phyloP scores from a whole-genome alignment of 1,140 invertebrate genomes.

The Agraylea sexmaculata region DNA sequence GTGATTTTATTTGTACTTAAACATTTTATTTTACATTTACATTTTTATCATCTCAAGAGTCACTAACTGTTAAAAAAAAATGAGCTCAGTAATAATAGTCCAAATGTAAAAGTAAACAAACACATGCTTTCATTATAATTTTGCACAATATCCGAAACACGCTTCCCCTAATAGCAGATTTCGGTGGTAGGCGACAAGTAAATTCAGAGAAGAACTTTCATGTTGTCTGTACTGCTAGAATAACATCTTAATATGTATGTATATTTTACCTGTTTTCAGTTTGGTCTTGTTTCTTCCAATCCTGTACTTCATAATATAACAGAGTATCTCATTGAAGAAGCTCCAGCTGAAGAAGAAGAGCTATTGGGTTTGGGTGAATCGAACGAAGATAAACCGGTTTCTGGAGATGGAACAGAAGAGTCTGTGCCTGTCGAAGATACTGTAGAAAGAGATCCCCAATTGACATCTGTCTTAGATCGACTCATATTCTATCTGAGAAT shows the following conservation, averaged over 20 bases:
- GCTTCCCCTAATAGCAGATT: too few relatives aligned
- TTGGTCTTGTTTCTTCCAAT: constrained; percentile 81
- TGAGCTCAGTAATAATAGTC: too few relatives aligned
- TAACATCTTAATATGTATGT: background rate
- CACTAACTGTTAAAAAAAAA: too few relatives aligned
- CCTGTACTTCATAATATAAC: constrained; percentile 95
- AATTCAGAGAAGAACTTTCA: too few relatives aligned
- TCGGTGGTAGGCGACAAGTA: too few relatives aligned
- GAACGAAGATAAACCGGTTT: constrained; percentile 41
- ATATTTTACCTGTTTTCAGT: constrained; percentile 25
- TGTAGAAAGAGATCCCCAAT: constrained; percentile 67
- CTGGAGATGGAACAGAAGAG: constrained; percentile 37
- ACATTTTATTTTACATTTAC: too few relatives aligned
- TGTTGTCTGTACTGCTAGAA: too few relatives aligned
- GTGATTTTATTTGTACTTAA: too few relatives aligned
- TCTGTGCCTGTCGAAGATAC: constrained; percentile 31
- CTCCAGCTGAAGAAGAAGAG: constrained; percentile 95
- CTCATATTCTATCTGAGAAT: constrained; percentile 89
- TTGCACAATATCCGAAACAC: too few relatives aligned
- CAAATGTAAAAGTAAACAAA: too few relatives aligned
- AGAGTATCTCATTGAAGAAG: constrained; percentile 97
- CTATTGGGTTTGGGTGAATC: constrained; percentile 62
- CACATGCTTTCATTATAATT: too few relatives aligned
- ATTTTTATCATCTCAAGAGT: too few relatives aligned
- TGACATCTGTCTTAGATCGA: constrained; percentile 60